Evolutionary conservation across 2,797 vertebrate genomes (phyloP).

Genomic region (Mastacembelus armatus): DNA sequence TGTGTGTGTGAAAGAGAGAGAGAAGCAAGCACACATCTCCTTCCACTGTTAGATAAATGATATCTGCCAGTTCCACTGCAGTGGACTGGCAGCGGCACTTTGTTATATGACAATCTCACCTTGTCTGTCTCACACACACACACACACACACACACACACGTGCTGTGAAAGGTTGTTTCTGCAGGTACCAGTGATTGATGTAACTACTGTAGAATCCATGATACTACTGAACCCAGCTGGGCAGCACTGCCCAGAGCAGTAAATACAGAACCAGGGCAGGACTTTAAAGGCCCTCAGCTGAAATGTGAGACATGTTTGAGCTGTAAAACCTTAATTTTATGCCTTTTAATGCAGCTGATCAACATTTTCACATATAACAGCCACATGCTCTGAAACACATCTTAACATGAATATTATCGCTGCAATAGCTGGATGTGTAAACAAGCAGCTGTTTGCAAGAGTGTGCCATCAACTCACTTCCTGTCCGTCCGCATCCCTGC

Average conservation of each 20-base stretch:
- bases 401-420: too few species aligned
- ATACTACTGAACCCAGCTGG: slow-evolving; percentile 12
- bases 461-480: too few species aligned
- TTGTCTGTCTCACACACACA: slow-evolving; percentile 29
- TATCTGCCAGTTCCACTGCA: slow-evolving; percentile 49
- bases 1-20: not conserved
- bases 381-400: too few species aligned
- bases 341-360: not conserved
- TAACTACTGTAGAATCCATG: slow-evolving; percentile 17
- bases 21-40: not conserved
- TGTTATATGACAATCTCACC: slow-evolving; percentile 49
- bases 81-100: slow-evolving; percentile 41
- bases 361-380: too few species aligned
- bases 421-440: too few species aligned
- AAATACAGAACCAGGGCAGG: not conserved
- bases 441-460: too few species aligned
- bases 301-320: not conserved
- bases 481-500: too few species aligned
- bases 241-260: slow-evolving; percentile 15
- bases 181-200: slow-evolving; percentile 38
- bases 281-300: not conserved
- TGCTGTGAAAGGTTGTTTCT: slow-evolving; percentile 20
- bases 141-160: slow-evolving; percentile 3
- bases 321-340: not conserved
- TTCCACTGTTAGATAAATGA: slow-evolving; percentile 48